A percentile compares a stretch with the other conserved stretches of the same genome.
phyloP scores from a whole-genome alignment of 1,140 invertebrate genomes.

The Cylas formicarius region DNA sequence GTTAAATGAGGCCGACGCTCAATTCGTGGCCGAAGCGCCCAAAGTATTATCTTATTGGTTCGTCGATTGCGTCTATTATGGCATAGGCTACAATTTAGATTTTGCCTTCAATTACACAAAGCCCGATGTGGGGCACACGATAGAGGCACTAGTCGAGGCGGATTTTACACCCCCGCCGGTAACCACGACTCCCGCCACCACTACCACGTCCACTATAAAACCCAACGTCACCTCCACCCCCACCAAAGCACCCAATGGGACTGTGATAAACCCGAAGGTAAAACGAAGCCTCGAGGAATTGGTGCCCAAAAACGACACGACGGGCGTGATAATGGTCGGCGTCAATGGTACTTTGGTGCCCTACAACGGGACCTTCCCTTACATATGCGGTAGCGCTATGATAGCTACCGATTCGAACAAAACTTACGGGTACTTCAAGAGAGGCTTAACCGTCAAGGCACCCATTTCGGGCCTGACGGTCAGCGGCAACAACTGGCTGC shows the following conservation, averaged over 20 bases:
- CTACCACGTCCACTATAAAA: conserved; percentile 21
- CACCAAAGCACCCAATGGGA: conserved; percentile 1
- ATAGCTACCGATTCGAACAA: conserved; percentile 57
- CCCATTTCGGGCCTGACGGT: conserved; percentile 59
- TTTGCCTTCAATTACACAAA: conserved; percentile 57
- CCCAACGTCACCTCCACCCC: conserved; percentile 17
- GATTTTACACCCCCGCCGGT: conserved; percentile 57
- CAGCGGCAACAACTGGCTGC: conserved; percentile 68
- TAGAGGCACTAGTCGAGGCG: conserved; percentile 63
- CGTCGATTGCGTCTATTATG: conserved; percentile 65
- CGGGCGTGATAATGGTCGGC: conserved; percentile 23
- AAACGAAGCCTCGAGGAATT: conserved; percentile 4
- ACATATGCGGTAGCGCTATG: conserved; percentile 54
- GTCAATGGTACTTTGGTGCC: conserved; percentile 24
- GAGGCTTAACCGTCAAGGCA: conserved; percentile 53
- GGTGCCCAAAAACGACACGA: conserved; percentile 6
- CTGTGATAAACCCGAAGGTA: not conserved
- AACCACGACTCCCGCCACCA: conserved; percentile 42
- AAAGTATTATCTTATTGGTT: conserved; percentile 67
- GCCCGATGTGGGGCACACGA: conserved; percentile 50
- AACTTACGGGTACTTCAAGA: conserved; percentile 61
- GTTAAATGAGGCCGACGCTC: conserved; percentile 51
- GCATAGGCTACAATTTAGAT: conserved; percentile 51
- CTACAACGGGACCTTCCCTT: conserved; percentile 41
- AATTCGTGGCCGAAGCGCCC: conserved; percentile 56